phyloP scores from a whole-genome alignment of 2,113 vertebrate species.

The Mesocricetus auratus region DNA sequence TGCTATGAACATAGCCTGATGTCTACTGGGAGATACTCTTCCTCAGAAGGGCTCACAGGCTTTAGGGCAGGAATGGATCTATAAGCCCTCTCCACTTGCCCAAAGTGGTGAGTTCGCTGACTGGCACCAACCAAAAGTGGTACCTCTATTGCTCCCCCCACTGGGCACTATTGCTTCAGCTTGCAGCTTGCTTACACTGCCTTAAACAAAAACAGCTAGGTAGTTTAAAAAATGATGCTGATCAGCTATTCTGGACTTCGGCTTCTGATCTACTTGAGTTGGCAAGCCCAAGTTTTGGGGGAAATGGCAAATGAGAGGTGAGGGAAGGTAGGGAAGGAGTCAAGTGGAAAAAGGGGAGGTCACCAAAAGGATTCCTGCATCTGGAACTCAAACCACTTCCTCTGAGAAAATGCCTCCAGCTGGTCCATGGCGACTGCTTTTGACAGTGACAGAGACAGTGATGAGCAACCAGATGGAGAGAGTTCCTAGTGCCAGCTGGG shows the following conservation, averaged over 20 bases:
- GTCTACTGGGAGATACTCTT: not conserved
- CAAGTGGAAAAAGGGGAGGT: not conserved
- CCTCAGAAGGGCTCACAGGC: not conserved
- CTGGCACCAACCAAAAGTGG: not conserved
- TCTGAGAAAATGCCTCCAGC: not conserved
- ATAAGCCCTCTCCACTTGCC: not conserved
- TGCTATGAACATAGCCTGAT: not conserved
- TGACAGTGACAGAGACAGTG: not conserved
- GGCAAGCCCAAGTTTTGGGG: not conserved
- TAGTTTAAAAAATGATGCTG: conserved; percentile 30
- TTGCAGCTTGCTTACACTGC: not conserved
- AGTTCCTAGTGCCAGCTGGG: not conserved
- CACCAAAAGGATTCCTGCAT: not conserved
- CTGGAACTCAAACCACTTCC: not conserved
- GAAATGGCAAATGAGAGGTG: not conserved
- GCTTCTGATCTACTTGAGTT: not conserved
- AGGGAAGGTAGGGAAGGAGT: conserved; percentile 1
- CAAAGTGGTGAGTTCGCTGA: not conserved
- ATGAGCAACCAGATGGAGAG: not conserved
- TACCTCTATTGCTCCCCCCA: not conserved
- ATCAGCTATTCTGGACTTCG: not conserved
- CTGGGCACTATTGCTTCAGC: not conserved
- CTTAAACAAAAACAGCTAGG: not conserved
- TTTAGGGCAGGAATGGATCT: not conserved
- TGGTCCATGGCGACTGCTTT: not conserved